Evolutionary conservation across 2,113 vertebrate genomes (phyloP).

Genomic region (Mungos mungo): DNA sequence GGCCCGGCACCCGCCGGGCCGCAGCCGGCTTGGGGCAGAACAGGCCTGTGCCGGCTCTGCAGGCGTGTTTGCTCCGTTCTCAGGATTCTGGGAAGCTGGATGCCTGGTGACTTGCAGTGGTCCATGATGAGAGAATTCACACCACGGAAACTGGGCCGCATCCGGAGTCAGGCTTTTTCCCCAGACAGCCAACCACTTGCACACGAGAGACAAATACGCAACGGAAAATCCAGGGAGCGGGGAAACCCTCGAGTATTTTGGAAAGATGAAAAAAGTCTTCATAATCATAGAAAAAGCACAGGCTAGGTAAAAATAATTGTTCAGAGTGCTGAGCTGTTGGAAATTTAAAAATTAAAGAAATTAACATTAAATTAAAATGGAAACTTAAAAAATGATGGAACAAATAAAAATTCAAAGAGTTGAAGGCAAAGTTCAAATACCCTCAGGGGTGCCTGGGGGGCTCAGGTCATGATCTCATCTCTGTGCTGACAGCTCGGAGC

Average conservation of each 20-base stretch:
- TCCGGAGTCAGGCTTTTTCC: not conserved
- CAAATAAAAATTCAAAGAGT: not conserved
- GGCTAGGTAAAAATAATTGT: not conserved
- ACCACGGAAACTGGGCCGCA: not conserved
- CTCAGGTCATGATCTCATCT: too few species aligned
- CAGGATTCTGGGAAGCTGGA: not conserved
- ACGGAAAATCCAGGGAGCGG: too few species aligned
- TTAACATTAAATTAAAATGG: not conserved
- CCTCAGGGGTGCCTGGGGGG: not conserved
- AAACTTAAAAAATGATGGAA: not conserved
- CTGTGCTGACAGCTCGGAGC: too few species aligned
- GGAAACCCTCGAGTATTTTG: not conserved
- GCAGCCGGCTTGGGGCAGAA: fast-evolving
- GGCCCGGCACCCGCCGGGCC: too few species aligned
- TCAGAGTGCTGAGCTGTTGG: not conserved
- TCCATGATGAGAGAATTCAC: not conserved
- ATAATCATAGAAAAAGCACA: not conserved
- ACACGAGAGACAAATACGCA: not conserved
- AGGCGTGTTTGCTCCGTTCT: not conserved
- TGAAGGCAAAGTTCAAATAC: not conserved
- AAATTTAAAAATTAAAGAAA: not conserved
- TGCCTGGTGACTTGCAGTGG: not conserved
- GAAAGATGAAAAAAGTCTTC: not conserved
- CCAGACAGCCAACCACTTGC: too few species aligned
- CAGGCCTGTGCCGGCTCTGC: too few species aligned